Percentiles rank a stretch among this genome's conserved stretches.
Evolutionary conservation across 92 coral and sea anemone species (phyloP).

Genomic region (Phenganax subtilis): DNA sequence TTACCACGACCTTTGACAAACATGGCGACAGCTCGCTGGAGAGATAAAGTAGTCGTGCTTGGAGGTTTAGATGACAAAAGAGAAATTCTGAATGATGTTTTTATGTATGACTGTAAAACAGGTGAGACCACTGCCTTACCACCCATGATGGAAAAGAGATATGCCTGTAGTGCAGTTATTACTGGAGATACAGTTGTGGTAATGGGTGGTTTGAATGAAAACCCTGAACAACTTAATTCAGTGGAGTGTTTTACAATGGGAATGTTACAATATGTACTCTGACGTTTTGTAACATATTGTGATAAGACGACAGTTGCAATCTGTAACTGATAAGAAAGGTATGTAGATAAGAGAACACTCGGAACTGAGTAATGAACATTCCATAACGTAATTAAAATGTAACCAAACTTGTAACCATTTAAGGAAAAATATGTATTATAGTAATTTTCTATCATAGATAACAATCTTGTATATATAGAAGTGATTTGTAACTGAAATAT

Average conservation of each 20-base stretch:
- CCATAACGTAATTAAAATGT: too few species aligned
- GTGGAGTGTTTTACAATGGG: constrained; percentile 5
- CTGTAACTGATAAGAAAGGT: too few species aligned
- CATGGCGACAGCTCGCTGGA: neutral
- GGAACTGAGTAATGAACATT: too few species aligned
- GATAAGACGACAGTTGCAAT: too few species aligned
- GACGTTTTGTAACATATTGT: too few species aligned
- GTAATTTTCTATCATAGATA: too few species aligned
- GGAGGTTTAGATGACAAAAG: neutral
- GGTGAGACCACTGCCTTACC: neutral
- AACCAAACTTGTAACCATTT: too few species aligned
- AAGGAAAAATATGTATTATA: too few species aligned
- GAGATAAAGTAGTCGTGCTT: neutral
- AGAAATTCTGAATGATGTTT: neutral
- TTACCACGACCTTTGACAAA: neutral
- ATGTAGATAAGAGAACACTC: too few species aligned
- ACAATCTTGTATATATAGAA: too few species aligned
- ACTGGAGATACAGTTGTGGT: constrained; percentile 5
- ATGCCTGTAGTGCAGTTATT: neutral
- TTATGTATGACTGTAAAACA: neutral
- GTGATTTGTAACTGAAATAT: too few species aligned
- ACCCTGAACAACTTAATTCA: neutral
- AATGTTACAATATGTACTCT: too few species aligned
- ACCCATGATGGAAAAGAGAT: neutral
- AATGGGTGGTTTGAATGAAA: neutral